These are phyloP conservation scores for Sminthopsis crassicaudata DNA, from an alignment of 2,113 vertebrate genomes.

Conservation along the genomic window DNA sequence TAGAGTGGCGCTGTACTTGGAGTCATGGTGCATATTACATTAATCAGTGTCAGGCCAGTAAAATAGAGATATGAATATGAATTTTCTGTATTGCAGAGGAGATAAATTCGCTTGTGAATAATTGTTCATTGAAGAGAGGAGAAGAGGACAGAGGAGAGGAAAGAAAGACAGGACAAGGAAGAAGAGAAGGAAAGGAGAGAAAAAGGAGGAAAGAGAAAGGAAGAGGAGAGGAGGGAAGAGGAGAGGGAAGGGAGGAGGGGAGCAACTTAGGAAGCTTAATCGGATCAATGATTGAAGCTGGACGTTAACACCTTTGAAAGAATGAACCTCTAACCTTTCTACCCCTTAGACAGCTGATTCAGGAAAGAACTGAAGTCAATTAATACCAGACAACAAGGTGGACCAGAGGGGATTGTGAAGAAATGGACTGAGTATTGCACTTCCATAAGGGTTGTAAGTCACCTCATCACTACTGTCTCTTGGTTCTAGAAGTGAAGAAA, in stretches of 20 bases:
- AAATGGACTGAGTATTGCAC: neutral
- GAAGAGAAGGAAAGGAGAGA: constrained; percentile 83
- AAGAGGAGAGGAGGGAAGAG: constrained; percentile 60
- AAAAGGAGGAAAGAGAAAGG: constrained; percentile 26
- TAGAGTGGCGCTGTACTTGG: constrained; percentile 73
- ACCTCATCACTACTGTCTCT: neutral
- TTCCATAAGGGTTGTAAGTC: neutral
- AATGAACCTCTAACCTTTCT: neutral
- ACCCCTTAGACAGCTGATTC: neutral
- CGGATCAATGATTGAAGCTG: neutral
- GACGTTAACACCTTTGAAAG: neutral
- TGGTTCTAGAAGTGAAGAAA: neutral
- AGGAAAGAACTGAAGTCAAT: neutral
- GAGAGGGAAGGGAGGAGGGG: neutral
- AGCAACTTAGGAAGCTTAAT: neutral
- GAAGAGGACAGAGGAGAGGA: neutral
- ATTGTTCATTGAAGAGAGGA: constrained; percentile 70
- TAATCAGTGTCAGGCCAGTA: constrained; percentile 87
- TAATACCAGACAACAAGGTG: neutral
- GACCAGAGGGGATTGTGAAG: neutral
- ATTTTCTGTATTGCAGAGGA: constrained; percentile 82
- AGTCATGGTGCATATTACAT: constrained; percentile 81
- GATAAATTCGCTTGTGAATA: constrained; percentile 83
- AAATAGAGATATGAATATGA: constrained; percentile 85
- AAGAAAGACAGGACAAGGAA: constrained; percentile 18